Evolutionary conservation across 2,888 invertebrate genomes (phyloP).

Genomic region (Gymnocheta viridis): DNA sequence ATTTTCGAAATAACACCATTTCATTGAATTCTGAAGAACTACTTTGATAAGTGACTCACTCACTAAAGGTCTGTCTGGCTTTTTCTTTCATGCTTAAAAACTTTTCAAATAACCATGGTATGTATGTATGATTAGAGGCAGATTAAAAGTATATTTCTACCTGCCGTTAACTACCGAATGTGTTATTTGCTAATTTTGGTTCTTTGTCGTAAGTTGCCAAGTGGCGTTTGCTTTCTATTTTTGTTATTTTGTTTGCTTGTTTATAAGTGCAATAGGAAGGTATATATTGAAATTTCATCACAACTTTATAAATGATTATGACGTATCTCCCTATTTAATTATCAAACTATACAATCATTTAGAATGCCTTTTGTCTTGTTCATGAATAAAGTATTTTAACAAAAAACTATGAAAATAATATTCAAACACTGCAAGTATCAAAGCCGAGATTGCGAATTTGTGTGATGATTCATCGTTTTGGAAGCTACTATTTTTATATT

Average conservation of each 20-base stretch:
- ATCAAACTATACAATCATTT: background rate
- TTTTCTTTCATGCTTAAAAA: background rate
- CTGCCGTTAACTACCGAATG: slow-evolving; percentile 26
- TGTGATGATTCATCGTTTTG: no score
- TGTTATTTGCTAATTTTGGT: slow-evolving; percentile 3
- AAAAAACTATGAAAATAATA: background rate
- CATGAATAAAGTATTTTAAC: background rate
- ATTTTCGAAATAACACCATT: slow-evolving; percentile 40
- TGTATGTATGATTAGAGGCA: slow-evolving; percentile 1
- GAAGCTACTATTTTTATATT: no score
- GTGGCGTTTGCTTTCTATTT: background rate
- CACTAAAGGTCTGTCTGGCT: slow-evolving; percentile 6
- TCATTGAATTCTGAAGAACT: slow-evolving; percentile 28
- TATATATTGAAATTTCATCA: slow-evolving; percentile 56
- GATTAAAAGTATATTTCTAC: slow-evolving; percentile 17
- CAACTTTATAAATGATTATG: slow-evolving; percentile 50
- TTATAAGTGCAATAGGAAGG: slow-evolving; percentile 31
- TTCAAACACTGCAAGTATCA: background rate
- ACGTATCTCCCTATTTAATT: background rate
- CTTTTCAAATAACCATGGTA: background rate
- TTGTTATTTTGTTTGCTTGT: background rate
- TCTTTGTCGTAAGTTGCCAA: slow-evolving; percentile 10
- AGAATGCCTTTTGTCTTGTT: background rate
- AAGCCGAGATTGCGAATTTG: no score
- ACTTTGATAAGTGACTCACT: slow-evolving; percentile 36